Base-by-base conservation (phyloP, 2,888 invertebrate species). In the Stegophylla sp. region DNA sequence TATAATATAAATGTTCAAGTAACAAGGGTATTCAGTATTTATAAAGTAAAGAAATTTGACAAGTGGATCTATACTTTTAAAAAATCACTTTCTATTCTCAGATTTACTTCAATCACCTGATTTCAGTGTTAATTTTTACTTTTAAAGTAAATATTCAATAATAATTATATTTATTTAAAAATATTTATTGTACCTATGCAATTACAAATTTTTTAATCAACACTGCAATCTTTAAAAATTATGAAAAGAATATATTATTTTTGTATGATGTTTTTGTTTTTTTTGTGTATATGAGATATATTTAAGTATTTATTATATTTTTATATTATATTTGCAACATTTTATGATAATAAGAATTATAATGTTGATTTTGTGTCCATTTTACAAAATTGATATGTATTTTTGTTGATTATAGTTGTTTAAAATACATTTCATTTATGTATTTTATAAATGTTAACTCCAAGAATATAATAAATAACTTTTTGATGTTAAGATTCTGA, bases 311-410 rank as follows among this genome's bases (percentile, higher is more conserved):
- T 41, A 23, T 56, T 17, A 5, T 41, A 56, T 41, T 61, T 28
- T 61, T 28, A 17, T 28, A 53, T 48, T 74, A 10, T 66, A 66
- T 63, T 20, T 53, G 28, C 28, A 3, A 74, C 23, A 64, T 26
- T 12, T 10, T 48, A 26, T 64, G 9, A 48, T 63, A 1, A 48
- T 48, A 34, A 64, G 20, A 51, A 34, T 34, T 43, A 66, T 17
- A 26, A 53, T 41, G n/a, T 59, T 48, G 45, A 51, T 48, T n/a
- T 10, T 34, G 51, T 75, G 75, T 75, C 64, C 63, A 64, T 75
- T 75, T 75, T 64, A 75, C 75, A 75, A 75, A 75, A 75, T 17
- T 13, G 63, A 74, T 53, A 1, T 63, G 20, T 74, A 51, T 64
- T 2, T 34, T 34, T 41, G 41, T 26, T 74, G n/a, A 63, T 28